Conservation (phyloP, 1,140 invertebrate genomes). For the Bombus haemorrhoidalis region DNA sequence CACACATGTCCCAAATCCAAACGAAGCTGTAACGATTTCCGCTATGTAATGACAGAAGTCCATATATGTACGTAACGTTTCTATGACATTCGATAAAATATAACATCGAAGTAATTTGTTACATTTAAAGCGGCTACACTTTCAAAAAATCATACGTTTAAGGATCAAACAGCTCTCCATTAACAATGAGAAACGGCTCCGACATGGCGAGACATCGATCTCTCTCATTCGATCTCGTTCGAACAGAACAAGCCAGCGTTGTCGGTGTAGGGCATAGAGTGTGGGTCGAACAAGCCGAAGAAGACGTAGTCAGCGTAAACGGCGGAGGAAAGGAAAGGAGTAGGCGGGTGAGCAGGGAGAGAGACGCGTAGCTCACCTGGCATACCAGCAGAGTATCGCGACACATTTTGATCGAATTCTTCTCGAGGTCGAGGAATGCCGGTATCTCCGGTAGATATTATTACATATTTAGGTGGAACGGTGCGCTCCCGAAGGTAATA, state of each 20-base stretch:
- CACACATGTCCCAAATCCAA: no score
- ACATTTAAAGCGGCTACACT: no score
- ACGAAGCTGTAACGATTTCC: no score
- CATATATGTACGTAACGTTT: no score
- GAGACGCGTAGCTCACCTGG: conserved; percentile 67
- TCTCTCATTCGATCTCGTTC: not conserved
- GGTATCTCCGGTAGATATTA: conserved; percentile 76
- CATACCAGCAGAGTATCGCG: conserved; percentile 75
- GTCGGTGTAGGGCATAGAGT: not conserved
- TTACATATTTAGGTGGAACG: conserved; percentile 79
- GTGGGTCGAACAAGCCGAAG: conserved; percentile 29
- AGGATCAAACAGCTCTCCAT: not conserved
- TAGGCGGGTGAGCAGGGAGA: not conserved
- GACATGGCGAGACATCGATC: conserved; percentile 11
- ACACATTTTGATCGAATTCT: conserved; percentile 65
- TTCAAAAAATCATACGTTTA: not conserved
- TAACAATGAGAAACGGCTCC: not conserved
- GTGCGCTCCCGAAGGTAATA: conserved; percentile 72
- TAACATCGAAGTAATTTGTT: no score
- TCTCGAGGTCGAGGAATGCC: conserved; percentile 64
- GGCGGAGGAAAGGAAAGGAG: not conserved
- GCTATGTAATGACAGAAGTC: no score
- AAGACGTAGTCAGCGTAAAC: conserved; percentile 59
- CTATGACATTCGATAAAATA: no score
- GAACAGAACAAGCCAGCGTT: not conserved